Evolutionary conservation across 2,113 vertebrate genomes (phyloP), one percentile per base, ranked within the genome.

Genomic region (Hypomesus transpacificus): DNA sequence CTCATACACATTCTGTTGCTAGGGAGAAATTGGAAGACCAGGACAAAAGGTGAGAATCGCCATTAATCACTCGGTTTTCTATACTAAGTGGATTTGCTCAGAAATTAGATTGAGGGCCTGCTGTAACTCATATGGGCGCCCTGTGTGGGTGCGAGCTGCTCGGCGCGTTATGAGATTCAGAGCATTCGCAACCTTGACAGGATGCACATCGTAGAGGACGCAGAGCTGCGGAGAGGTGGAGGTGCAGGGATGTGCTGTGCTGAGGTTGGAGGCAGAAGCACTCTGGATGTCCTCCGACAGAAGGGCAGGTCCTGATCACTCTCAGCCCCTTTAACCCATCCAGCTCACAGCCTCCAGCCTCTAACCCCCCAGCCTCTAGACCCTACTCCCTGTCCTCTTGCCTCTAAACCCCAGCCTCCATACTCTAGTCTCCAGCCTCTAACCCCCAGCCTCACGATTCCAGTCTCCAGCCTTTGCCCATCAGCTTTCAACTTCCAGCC

Each of bases 1-100:
- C 75, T 58, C 22, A 66, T 8, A 61, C 21, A 24, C 68, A 73
- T 87, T 80, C 78, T 86, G 86, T 89, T 87, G 80, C 77, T 91
- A 99, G 97, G 97, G 97, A 88, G 97, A 99, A 90, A 94, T 98
- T 79, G 97, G 97, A 91, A 93, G 94, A 89, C 96, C 97, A 70
- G 97, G 97, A 91, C 94, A 95, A 92, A 99, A 98, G 96, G 97
- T 99, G 94, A 88, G 93, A 69, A 69, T 77, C 69, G 70, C 70
- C 84, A 84, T 90, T 76, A 75, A 82, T 86, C 84, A 81, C 71
- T 75, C 65, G 28, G 51, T 81, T 69, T 75, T 83, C 75, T 71
- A 64, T 13, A 22, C 74, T 91, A 89, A 91, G 73, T 90, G 82
- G 81, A 88, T 91, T 90, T 90, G 73, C 78, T 80, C 70, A 79